Conservation (phyloP, 2,797 vertebrate species). For the Oryzias dopingdopingensis region DNA sequence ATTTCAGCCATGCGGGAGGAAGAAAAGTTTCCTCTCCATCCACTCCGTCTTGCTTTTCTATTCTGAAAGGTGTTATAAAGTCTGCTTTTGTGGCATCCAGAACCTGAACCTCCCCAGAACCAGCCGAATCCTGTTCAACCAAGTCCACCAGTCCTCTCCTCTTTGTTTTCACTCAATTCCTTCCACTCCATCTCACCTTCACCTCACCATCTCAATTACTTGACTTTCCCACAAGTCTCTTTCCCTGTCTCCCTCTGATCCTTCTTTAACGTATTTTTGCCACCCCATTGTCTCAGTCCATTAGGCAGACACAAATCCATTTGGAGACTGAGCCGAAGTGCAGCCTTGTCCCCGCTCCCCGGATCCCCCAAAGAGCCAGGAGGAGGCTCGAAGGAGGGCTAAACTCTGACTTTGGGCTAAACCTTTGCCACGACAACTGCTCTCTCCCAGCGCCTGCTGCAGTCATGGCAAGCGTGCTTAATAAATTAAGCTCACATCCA, state of each 20-base stretch:
- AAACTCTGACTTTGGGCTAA: conserved; percentile 58
- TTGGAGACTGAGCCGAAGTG: conserved; percentile 56
- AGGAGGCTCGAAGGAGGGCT: conserved; percentile 57
- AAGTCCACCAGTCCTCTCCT: neutral
- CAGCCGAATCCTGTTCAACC: conserved; percentile 7
- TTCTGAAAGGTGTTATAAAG: conserved; percentile 19
- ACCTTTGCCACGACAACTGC: conserved; percentile 51
- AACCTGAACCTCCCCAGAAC: conserved; percentile 19
- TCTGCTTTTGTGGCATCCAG: conserved; percentile 4
- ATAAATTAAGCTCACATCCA: conserved; percentile 34
- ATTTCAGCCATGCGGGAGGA: conserved; percentile 13
- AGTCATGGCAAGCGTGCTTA: conserved; percentile 39
- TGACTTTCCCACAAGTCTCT: conserved; percentile 17
- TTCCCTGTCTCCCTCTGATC: conserved; percentile 39
- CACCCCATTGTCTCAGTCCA: conserved; percentile 71
- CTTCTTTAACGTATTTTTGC: conserved; percentile 55
- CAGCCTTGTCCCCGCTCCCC: conserved; percentile 44
- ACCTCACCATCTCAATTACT: conserved; percentile 39
- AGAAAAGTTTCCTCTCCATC: conserved; percentile 9
- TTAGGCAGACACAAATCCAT: conserved; percentile 74
- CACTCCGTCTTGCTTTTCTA: conserved; percentile 1
- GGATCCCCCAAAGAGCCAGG: conserved; percentile 49
- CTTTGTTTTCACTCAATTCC: conserved; percentile 26
- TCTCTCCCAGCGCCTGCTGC: conserved; percentile 39
- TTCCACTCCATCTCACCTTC: conserved; percentile 34